phyloP scores from a whole-genome alignment of 2,888 invertebrate species.

The Zhuqinia jingwanae region DNA sequence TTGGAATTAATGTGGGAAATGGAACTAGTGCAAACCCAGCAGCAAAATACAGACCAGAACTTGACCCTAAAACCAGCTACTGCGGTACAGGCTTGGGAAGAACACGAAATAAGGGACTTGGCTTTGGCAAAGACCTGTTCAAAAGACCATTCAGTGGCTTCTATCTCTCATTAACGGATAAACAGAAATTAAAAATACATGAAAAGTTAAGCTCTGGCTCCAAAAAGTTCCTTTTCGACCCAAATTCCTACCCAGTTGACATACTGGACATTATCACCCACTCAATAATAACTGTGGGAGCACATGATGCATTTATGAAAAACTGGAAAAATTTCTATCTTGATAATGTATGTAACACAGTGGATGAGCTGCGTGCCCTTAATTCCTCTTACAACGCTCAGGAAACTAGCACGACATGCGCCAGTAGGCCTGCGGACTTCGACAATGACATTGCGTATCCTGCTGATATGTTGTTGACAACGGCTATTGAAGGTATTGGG shows the following conservation, averaged over 20 bases:
- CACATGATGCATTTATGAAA: not conserved
- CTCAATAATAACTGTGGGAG: not conserved
- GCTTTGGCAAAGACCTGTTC: not conserved
- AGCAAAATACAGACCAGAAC: not conserved
- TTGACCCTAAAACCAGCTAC: not conserved
- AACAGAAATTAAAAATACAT: not conserved
- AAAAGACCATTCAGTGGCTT: conserved; percentile 43
- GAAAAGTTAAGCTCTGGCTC: not conserved
- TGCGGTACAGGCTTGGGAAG: conserved; percentile 3
- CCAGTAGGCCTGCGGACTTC: not conserved
- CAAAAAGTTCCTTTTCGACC: not conserved
- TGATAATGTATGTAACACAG: conserved; percentile 9
- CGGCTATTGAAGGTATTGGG: not conserved
- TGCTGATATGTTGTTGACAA: not conserved
- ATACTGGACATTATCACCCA: not conserved
- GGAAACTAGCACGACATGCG: not conserved
- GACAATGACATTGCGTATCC: conserved; percentile 10
- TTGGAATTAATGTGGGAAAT: not conserved
- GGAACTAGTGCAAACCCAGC: not conserved
- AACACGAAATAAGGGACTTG: not conserved
- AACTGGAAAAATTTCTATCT: conserved; percentile 39
- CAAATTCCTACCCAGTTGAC: not conserved
- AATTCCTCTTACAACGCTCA: not conserved
- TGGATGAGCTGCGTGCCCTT: not conserved
- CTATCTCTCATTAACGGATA: not conserved